Conservation (phyloP, 2,888 invertebrate species). For the Dryobotodes eremita region DNA sequence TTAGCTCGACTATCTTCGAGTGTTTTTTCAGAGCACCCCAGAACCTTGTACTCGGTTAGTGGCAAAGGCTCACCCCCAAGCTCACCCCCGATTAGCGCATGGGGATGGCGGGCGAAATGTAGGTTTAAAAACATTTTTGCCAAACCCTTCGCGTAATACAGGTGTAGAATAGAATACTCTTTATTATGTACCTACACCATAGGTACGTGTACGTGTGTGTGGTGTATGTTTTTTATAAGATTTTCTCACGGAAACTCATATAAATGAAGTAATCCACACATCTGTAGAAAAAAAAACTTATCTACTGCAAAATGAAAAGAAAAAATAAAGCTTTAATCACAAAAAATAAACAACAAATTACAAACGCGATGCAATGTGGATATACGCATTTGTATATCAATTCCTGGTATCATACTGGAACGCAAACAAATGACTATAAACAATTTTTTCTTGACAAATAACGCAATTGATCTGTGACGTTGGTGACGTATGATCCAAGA, state of each 20-base stretch:
- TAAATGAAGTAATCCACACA: background rate
- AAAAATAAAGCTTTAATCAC: background rate
- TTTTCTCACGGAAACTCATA: background rate
- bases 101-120: background rate
- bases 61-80: background rate
- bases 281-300: background rate
- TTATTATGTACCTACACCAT: too few species aligned
- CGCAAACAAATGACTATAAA: constrained; percentile 41
- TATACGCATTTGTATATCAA: constrained; percentile 17
- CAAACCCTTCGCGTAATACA: background rate
- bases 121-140: background rate
- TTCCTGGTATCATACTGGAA: constrained; percentile 32
- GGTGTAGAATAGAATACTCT: too few species aligned
- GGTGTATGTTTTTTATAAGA: background rate
- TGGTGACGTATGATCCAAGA: constrained; percentile 35
- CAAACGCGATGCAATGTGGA: background rate
- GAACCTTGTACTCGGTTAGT: background rate
- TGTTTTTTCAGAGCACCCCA: too few species aligned
- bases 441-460: constrained; percentile 35
- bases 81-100: background rate
- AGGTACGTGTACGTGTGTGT: too few species aligned
- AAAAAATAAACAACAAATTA: constrained; percentile 1
- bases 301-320: background rate
- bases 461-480: constrained; percentile 50
- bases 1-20: too few species aligned